Evolutionary conservation across 2,797 vertebrate species (phyloP).

Genomic region (Typhlichthys eigenmanni): DNA sequence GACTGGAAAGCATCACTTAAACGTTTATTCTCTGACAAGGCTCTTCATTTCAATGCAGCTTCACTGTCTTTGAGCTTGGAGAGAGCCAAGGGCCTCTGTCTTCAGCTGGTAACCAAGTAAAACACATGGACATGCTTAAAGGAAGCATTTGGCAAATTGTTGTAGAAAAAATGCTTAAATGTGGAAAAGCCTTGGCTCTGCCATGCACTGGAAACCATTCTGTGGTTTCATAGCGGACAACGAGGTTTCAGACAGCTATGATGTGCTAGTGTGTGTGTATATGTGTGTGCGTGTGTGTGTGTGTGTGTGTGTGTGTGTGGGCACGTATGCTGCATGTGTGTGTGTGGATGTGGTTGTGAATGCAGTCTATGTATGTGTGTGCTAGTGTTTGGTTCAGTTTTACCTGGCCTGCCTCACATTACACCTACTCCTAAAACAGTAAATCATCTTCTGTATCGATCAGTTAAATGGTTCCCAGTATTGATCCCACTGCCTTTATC

Average conservation of each 20-base stretch:
- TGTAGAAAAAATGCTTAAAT: slow-evolving; percentile 68
- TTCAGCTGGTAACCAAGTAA: slow-evolving; percentile 64
- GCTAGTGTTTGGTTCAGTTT: slow-evolving; percentile 3
- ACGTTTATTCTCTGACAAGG: slow-evolving; percentile 48
- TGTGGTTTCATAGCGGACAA: slow-evolving; percentile 61
- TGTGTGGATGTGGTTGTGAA: slow-evolving; percentile 3
- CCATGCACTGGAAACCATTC: slow-evolving; percentile 63
- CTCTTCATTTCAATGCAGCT: slow-evolving; percentile 57
- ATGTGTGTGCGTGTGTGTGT: slow-evolving; percentile 27
- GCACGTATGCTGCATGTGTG: slow-evolving; percentile 5
- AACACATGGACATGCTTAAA: slow-evolving; percentile 76
- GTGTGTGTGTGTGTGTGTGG: slow-evolving; percentile 22
- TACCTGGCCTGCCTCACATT: slow-evolving; percentile 27
- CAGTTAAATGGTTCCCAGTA: slow-evolving; percentile 51
- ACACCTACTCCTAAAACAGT: slow-evolving; percentile 20
- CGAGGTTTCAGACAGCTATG: slow-evolving; percentile 56
- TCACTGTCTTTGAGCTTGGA: slow-evolving; percentile 46
- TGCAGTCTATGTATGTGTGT: not conserved
- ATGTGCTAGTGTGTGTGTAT: slow-evolving; percentile 42
- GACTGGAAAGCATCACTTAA: slow-evolving; percentile 64
- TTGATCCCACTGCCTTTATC: slow-evolving; percentile 63
- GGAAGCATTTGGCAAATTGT: slow-evolving; percentile 78
- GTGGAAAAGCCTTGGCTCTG: slow-evolving; percentile 70
- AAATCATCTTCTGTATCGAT: slow-evolving; percentile 67
- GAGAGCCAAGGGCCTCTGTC: slow-evolving; percentile 39